Evolutionary conservation across 2,888 invertebrate species (phyloP), one percentile per base, ranked within the genome.

Genomic region (Marronus borbonicus): DNA sequence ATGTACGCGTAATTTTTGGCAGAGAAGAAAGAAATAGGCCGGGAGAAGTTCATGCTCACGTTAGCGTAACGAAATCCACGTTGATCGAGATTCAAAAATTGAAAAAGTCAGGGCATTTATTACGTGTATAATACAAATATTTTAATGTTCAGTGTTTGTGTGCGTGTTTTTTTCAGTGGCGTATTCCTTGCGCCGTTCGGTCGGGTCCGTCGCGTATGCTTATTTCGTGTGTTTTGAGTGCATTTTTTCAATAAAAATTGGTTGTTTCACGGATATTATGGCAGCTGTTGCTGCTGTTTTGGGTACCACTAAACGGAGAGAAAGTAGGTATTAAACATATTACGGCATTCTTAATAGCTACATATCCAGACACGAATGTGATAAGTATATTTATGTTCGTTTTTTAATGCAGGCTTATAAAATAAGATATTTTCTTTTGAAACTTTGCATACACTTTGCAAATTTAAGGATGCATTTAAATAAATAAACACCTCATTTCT

Each of bases 241-340:
- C 31, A 49, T 24, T 62, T 8, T 58, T 31, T 72, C 72, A 78
- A 82, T 83, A 85, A 88, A 85, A 87, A 88, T 88, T 88, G 88
- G 88, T 85, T 88, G 88, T 83, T 87, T 88, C 77, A 83, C 83
- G 68, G 86, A 85, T 79, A 83, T 84, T 52, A 88, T 88, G 87
- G 88, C 88, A 80, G 87, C 88, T 81, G 83, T 88, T 69, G 87
- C 86, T 82, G 87, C 87, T 78, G 85, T 86, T 52, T 82, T 88
- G 76, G 86, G 87, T 36, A 84, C 84, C 78, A 83, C 85, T 52
- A 88, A 88, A 81, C 83, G 86, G 52, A 85, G 87, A 81, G 87
- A 88, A 75, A 85, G 87, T 87, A 86, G 75, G 83, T 82, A 78
- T 72, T 17, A 28, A 1, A 62, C 28, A 3, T 14, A 31, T 62